A percentile compares a stretch with the other conserved stretches of the same genome.
Evolutionary conservation across 2,113 vertebrate genomes (phyloP).

Genomic region (Pelodiscus sinensis): DNA sequence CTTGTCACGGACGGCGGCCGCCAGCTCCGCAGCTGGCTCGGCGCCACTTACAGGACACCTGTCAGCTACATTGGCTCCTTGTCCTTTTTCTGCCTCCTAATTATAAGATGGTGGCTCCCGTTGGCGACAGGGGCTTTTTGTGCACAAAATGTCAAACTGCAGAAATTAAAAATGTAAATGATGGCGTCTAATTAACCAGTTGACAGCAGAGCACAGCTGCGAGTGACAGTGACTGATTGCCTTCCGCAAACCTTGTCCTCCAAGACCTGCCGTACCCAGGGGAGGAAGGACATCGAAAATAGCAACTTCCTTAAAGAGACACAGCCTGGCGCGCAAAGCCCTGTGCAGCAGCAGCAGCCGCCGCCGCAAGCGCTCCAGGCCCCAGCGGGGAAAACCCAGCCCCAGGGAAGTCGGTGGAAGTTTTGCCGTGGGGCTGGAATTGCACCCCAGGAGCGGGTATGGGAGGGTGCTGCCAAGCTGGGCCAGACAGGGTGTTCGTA

Average conservation of each 20-base stretch:
- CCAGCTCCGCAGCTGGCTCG: constrained; percentile 62
- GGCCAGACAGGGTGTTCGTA: not conserved
- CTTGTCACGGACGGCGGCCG: constrained; percentile 35
- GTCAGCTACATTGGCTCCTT: constrained; percentile 66
- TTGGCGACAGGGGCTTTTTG: constrained; percentile 45
- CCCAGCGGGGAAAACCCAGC: not conserved
- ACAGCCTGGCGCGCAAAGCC: not conserved
- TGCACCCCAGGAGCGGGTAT: not conserved
- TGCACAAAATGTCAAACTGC: constrained; percentile 87
- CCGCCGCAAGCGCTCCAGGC: not conserved
- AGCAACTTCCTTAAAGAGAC: constrained; percentile 61
- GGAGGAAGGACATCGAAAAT: constrained; percentile 59
- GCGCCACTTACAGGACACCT: constrained; percentile 69
- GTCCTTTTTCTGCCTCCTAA: constrained; percentile 70
- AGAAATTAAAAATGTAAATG: constrained; percentile 98
- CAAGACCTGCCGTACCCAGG: constrained; percentile 60
- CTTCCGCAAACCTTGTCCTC: constrained; percentile 80
- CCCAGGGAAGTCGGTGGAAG: not conserved
- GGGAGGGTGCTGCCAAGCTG: not conserved
- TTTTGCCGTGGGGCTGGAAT: not conserved
- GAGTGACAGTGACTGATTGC: constrained; percentile 94
- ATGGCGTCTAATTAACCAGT: constrained; percentile 92
- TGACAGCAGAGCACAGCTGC: constrained; percentile 92
- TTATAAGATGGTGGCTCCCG: constrained; percentile 74
- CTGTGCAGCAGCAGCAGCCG: not conserved